phyloP scores from a whole-genome alignment of 2,113 vertebrate species.

The Dermatemys mawii region DNA sequence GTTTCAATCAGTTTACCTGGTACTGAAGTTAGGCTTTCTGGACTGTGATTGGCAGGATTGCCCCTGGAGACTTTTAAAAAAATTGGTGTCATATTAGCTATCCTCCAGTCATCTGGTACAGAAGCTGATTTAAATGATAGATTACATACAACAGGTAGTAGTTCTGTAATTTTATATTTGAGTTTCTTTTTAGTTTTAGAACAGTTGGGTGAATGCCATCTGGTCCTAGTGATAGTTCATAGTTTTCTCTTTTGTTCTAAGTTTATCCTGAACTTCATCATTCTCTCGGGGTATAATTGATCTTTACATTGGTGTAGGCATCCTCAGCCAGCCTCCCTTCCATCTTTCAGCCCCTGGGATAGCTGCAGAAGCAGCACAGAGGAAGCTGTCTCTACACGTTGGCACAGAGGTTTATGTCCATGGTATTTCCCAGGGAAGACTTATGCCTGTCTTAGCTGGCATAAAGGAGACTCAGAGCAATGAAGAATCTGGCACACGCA shows the following conservation, averaged over 20 bases:
- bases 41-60: too few species aligned
- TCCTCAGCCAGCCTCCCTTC: not conserved
- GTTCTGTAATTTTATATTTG: too few species aligned
- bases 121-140: too few species aligned
- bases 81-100: too few species aligned
- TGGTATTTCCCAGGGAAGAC: not conserved
- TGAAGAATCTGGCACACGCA: accelerated
- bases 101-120: too few species aligned
- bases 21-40: too few species aligned
- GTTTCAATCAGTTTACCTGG: too few species aligned
- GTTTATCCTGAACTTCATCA: not conserved
- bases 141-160: too few species aligned
- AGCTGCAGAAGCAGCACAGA: not conserved
- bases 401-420: not conserved
- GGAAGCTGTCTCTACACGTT: not conserved
- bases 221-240: too few species aligned
- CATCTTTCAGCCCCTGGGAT: not conserved
- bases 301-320: not conserved
- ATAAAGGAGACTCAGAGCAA: not conserved
- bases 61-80: too few species aligned
- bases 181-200: not conserved
- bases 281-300: not conserved
- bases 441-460: not conserved
- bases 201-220: too few species aligned
- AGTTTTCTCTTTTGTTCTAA: not conserved